Base-by-base conservation (phyloP, 2,113 vertebrate species). In the Scopus umbretta region DNA sequence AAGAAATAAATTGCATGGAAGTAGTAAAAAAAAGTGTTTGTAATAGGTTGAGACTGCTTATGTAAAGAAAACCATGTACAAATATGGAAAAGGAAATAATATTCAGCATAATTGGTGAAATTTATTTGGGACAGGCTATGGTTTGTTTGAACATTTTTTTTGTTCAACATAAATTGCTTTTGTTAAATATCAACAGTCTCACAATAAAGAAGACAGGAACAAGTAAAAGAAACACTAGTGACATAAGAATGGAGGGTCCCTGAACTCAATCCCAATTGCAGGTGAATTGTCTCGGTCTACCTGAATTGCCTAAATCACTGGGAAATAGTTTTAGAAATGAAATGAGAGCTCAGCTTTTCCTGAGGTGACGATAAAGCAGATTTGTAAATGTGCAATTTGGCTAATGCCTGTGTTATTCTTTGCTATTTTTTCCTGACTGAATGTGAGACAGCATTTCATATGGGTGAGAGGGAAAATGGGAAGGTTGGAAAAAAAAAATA, bases 241-340 rank as follows among this genome's bases (percentile, higher is more conserved):
- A 23, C 2, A 13, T 22, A 71, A 63, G 42, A 93, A 79, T 65
- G 58, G 61, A 61, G 47, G 14, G n/a, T 53, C 23, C 20, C 52
- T 72, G 62, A 86, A 94, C 17, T 52, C 74, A 94, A 68, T 66
- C 25, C 18, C 19, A 38, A 94, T 88, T 94, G 34, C 21, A 38
- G 18, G 55, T 83, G 34, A 70, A 82, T 86, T 90, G 26, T 43
- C 42, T 96, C n/a, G 29, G 32, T 82, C 58, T 81, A 47, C 79
- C 25, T 86, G 32, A 59, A 92, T 92, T 87, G 67, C 9, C 19
- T 82, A 92, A 89, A 90, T 80, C 53, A 80, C 40, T 42, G 30
- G 7, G 16, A 94, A 91, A 79, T 86, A 67, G 30, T 22, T 56
- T 97, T 43, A 92, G 53, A 95, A 96, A 96, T 65, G 34, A 88